Evolutionary conservation across 1,140 invertebrate genomes (phyloP).

Genomic region (Drosophila lacertosa): DNA sequence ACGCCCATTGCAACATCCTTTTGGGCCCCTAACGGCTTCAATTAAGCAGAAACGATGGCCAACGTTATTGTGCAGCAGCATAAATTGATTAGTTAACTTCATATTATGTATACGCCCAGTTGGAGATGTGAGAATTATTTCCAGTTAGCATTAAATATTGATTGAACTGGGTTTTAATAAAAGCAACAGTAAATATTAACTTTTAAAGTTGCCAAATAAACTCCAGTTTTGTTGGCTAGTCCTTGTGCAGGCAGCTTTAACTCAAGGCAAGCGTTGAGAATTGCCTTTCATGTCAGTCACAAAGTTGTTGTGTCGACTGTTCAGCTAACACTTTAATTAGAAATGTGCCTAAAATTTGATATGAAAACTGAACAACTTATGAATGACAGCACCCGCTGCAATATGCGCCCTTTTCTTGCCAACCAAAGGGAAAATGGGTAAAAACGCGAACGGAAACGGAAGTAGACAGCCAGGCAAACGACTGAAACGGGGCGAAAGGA

Average conservation of each 20-base stretch:
- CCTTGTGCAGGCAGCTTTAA: too few species aligned
- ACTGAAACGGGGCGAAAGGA: conserved; percentile 18
- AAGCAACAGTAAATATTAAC: too few species aligned
- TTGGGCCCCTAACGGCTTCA: conserved; percentile 57
- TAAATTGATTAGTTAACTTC: conserved; percentile 34
- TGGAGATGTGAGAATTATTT: too few species aligned
- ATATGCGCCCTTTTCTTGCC: conserved; percentile 30
- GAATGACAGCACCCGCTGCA: conserved; percentile 42
- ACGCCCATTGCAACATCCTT: conserved; percentile 47
- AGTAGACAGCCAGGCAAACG: conserved; percentile 50
- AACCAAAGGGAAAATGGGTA: conserved; percentile 19
- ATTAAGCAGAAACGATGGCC: conserved; percentile 63
- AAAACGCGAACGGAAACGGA: conserved; percentile 54
- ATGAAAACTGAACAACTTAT: conserved; percentile 56
- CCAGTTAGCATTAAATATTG: not conserved
- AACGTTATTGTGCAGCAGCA: conserved; percentile 27
- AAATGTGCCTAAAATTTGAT: conserved; percentile 52
- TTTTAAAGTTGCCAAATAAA: too few species aligned
- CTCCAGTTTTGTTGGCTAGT: too few species aligned
- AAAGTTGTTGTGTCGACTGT: conserved; percentile 31
- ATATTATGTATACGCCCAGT: conserved; percentile 2
- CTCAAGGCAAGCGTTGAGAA: conserved; percentile 11
- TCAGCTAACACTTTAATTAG: conserved; percentile 70
- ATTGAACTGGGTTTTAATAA: not conserved
- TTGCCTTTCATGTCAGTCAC: conserved; percentile 46